Conservation (phyloP, 2,113 vertebrate species). For the Seriola aureovittata region DNA sequence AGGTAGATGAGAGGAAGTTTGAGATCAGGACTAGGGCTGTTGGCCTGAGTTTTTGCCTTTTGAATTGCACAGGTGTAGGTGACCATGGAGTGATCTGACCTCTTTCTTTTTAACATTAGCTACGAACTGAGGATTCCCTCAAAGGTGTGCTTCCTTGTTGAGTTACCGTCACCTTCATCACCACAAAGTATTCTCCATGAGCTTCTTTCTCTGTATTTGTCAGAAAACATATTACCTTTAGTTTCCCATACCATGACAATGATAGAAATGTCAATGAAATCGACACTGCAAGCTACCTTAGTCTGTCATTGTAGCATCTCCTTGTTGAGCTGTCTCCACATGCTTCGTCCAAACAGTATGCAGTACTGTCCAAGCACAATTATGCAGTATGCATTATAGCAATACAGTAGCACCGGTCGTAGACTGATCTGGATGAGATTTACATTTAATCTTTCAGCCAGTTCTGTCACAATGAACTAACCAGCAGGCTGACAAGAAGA, state of each 20-base stretch:
- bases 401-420: conserved; percentile 60
- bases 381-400: conserved; percentile 69
- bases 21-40: conserved; percentile 56
- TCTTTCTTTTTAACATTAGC: conserved; percentile 36
- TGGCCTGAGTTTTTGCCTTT: conserved; percentile 78
- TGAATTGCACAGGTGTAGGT: conserved; percentile 74
- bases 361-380: conserved; percentile 79
- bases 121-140: conserved; percentile 18
- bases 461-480: conserved; percentile 22
- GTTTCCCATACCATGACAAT: not conserved
- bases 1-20: conserved; percentile 19
- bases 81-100: conserved; percentile 60
- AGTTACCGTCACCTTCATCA: conserved; percentile 19
- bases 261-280: not conserved
- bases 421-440: conserved; percentile 32
- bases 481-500: conserved; percentile 46
- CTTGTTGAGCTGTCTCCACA: conserved; percentile 18
- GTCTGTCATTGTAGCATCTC: not conserved
- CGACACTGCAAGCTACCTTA: not conserved
- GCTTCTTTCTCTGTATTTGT: not conserved
- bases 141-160: conserved; percentile 29
- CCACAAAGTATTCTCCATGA: conserved; percentile 5
- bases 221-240: conserved; percentile 1
- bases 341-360: conserved; percentile 52
- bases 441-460: not conserved